Evolutionary conservation across 1,140 invertebrate species (phyloP).

Genomic region (Drosophila auraria): DNA sequence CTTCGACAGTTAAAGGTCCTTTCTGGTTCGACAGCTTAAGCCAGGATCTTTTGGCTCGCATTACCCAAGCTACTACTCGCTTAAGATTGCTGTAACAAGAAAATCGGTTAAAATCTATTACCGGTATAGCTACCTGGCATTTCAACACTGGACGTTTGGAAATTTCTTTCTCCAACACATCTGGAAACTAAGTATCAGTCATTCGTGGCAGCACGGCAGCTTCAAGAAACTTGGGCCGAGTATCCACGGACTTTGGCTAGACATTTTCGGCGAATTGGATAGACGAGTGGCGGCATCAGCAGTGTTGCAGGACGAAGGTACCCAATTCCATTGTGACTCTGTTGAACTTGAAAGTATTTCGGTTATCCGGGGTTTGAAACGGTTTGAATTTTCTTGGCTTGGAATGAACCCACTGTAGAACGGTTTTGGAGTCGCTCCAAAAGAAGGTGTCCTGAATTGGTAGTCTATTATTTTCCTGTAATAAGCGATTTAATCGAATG

Average conservation of each 20-base stretch:
- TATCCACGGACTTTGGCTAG: not conserved
- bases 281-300: not conserved
- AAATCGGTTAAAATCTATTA: not conserved
- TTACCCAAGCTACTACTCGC: not conserved
- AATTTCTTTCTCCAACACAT: not conserved
- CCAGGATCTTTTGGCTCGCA: not conserved
- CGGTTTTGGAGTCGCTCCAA: conserved; percentile 1
- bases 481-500: not conserved
- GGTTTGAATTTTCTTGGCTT: conserved; percentile 1
- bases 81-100: conserved; percentile 2
- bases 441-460: not conserved
- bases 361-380: not conserved
- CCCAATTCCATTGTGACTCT: not conserved
- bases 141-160: not conserved
- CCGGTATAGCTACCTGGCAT: not conserved
- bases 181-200: not conserved
- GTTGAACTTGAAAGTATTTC: not conserved
- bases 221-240: not conserved
- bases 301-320: not conserved
- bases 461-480: not conserved
- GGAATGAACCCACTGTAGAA: not conserved
- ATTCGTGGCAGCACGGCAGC: not conserved
- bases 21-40: not conserved
- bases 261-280: not conserved
- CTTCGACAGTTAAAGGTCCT: not conserved